Evolutionary conservation across 1,140 invertebrate species (phyloP).

Genomic region (Drosophila dunni): DNA sequence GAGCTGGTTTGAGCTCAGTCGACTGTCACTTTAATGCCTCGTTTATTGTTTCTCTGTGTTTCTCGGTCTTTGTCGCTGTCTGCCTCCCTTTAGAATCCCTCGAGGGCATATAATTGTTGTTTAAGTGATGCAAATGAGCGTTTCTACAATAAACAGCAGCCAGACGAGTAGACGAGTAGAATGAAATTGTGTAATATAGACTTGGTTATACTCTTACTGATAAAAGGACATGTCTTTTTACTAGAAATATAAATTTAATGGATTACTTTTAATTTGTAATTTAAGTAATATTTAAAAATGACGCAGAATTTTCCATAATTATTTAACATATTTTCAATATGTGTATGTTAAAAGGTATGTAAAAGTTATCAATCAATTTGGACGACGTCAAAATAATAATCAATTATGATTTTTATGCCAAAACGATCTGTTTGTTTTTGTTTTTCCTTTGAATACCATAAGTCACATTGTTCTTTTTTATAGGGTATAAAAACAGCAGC

Average conservation of each 20-base stretch:
- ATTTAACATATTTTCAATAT: too few species aligned
- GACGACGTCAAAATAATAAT: too few species aligned
- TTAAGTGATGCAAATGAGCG: conserved; percentile 69
- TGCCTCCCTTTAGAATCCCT: conserved; percentile 28
- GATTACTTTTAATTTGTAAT: too few species aligned
- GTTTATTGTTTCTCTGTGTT: conserved; percentile 50
- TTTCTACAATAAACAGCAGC: conserved; percentile 39
- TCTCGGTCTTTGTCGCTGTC: conserved; percentile 5
- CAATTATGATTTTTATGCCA: not conserved
- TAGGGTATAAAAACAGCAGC: conserved; percentile 9
- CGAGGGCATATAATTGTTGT: conserved; percentile 62
- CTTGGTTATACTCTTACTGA: not conserved
- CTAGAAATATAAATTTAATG: too few species aligned
- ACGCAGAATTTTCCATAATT: too few species aligned
- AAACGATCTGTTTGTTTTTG: not conserved
- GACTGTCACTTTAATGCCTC: conserved; percentile 50
- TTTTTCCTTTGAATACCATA: not conserved
- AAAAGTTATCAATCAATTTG: too few species aligned
- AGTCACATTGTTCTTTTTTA: not conserved
- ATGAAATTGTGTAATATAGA: not conserved
- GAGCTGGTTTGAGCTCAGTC: conserved; percentile 6
- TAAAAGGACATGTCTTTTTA: not conserved
- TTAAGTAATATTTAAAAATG: too few species aligned
- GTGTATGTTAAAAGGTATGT: too few species aligned
- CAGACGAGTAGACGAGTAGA: not conserved